Base-by-base conservation (phyloP, 2,797 vertebrate genomes). In the Decapterus maruadsi region DNA sequence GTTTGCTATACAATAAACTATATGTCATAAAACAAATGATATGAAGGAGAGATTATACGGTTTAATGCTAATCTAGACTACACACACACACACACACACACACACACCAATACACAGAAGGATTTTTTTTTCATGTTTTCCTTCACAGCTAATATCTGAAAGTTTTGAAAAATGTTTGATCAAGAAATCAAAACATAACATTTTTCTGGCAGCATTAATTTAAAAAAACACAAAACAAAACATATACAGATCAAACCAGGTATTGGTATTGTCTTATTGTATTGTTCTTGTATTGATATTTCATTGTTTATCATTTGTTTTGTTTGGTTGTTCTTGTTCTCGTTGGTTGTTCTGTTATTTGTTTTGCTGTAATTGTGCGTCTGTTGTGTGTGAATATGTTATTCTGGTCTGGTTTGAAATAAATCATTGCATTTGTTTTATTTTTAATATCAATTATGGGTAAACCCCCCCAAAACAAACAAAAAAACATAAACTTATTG, bases 31-130 rank as follows among this genome's bases (percentile, higher is more conserved):
- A 76, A 26, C 31, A 53, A 71, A 81, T 72, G 29, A 55, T 54
- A 68, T 63, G 31, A 55, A 50, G 62, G 63, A 62, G 58, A 51
- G 75, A 83, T 75, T 71, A 86, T 26, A 46, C 0, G 3, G 54
- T 75, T 72, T 53, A 57, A 57, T 68, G 46, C 8, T 74, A 81
- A 83, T 87, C 54, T 83, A 40, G 10, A 46, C 40, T n/a, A 14
- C 8, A 16, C 14, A 40, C 20, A 31, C 50, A 60, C 20, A 42
- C 7, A 54, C 40, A 22, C 22, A 20, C 8, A 48, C 51, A 10
- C 11, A 26, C 38, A 43, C 14, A 63, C 31, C n/a, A 31, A 59
- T 20, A 43, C 3, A 55, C 42, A 19, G 22, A 19, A 31, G 26
- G 7, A 55, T 12, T 26, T 51, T 66, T 62, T 77, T 8, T 36